Base-by-base conservation (phyloP, 1,140 invertebrate genomes). In the Polypedilum vanderplanki region DNA sequence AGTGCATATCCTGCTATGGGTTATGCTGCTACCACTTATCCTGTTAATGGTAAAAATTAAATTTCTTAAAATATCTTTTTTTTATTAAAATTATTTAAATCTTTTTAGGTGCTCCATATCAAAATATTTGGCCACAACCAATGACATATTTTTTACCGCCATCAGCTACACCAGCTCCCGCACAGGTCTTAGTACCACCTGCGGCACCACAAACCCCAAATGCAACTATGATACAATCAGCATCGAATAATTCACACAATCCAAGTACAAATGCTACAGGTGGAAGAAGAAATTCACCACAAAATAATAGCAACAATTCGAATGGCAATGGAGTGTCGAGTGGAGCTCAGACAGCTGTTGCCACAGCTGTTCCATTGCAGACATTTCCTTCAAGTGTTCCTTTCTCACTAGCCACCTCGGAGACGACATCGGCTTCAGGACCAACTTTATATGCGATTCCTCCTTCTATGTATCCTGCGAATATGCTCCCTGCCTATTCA, bases 81-180 rank as follows among this genome's bases (percentile, higher is more conserved):
- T 4, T 9, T 46, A 46, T 46, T 46, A 1, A 46, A 46, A 46
- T 46, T 46, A 15, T 46, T 46, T 9, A 4, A 3, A 46, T 15
- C 8, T 46, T 22, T 70, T 70, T 20, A 70, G 65, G 65, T 22
- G 17, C 65, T 20, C 17, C 65, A 70, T 70, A 70, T 70, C 65
- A 70, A 77, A 77, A 77, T 70, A 77, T 77, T 64, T 78, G 78
- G 78, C 76, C 76, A 57, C 80, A 81, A 75, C 78, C 81, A 57
- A 82, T 82, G 78, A 80, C 80, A 74, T 82, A 82, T 76, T 82
- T 82, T 76, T 78, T 82, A 75, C 79, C 79, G 9, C 75, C 77
- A 77, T 22, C 77, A 80, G 77, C 77, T 73, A 33, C 75, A 9
- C 17, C 65, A 10, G 65, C 15, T 18, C 65, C 65, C 7, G 8